Evolutionary conservation across 2,888 invertebrate species (phyloP).

Genomic region (Zonitis immaculata): DNA sequence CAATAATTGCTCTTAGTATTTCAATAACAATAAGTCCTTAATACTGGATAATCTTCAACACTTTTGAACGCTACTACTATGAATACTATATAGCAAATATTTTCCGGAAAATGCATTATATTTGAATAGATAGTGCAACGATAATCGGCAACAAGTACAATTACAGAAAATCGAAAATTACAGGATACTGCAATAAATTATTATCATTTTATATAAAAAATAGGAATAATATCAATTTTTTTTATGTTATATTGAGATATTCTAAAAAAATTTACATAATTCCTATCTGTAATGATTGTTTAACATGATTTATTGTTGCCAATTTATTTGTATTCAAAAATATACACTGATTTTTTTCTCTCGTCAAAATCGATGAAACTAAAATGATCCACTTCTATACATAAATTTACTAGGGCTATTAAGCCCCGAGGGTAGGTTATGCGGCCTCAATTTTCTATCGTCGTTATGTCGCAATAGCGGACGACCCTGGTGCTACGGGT

Average conservation of each 20-base stretch:
- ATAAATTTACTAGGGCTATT: neutral
- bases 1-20: conserved; percentile 10
- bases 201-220: too few species aligned
- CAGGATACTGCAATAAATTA: too few species aligned
- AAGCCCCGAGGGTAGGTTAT: neutral
- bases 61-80: too few species aligned
- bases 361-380: neutral
- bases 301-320: neutral
- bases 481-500: neutral
- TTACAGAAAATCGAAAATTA: neutral
- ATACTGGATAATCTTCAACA: too few species aligned
- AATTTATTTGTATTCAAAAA: neutral
- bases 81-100: too few species aligned
- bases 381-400: neutral
- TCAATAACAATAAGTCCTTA: neutral
- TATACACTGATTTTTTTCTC: too few species aligned
- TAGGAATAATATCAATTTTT: too few species aligned
- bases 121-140: neutral
- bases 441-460: neutral
- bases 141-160: neutral
- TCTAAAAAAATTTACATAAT: too few species aligned
- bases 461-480: conserved; percentile 1
- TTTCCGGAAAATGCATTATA: neutral
- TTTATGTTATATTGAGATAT: too few species aligned
- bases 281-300: neutral